These are phyloP conservation scores for Zeus faber DNA, from an alignment of 2,113 vertebrate species.

Conservation along the genomic window DNA sequence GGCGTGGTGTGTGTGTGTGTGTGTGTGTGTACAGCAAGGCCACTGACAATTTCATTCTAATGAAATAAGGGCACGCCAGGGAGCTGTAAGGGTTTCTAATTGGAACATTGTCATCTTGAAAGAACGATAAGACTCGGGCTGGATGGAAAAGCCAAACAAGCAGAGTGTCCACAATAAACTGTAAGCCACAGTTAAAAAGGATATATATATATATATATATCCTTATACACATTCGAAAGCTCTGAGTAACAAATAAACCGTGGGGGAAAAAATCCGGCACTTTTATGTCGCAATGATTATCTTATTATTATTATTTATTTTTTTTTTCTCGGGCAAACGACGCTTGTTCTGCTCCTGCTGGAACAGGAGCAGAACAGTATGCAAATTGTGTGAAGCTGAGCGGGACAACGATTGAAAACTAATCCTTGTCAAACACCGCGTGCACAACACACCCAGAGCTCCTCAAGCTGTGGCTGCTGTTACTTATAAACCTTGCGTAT, in stretches of 20 bases:
- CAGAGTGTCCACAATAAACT: too few relatives aligned
- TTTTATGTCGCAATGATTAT: conserved; percentile 7
- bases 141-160: neutral
- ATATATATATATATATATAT: conserved; percentile 3
- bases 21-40: conserved; percentile 26
- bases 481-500: conserved; percentile 43
- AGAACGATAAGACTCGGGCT: conserved; percentile 12
- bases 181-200: too few relatives aligned
- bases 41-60: conserved; percentile 28
- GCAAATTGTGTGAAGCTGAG: conserved; percentile 51
- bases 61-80: conserved; percentile 31
- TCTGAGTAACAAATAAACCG: too few relatives aligned
- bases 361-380: conserved; percentile 41
- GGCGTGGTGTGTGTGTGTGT: too few relatives aligned
- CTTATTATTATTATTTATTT: conserved; percentile 36
- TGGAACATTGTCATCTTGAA: conserved; percentile 43
- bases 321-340: conserved; percentile 26
- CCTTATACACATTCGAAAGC: neutral
- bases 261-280: neutral
- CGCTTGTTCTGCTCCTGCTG: too few relatives aligned
- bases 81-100: conserved; percentile 44
- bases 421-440: conserved; percentile 34
- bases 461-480: conserved; percentile 23
- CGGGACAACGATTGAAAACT: conserved; percentile 37
- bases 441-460: conserved; percentile 19